Base-by-base conservation (phyloP, 1,140 invertebrate genomes). In the Trissolcus basalis region DNA sequence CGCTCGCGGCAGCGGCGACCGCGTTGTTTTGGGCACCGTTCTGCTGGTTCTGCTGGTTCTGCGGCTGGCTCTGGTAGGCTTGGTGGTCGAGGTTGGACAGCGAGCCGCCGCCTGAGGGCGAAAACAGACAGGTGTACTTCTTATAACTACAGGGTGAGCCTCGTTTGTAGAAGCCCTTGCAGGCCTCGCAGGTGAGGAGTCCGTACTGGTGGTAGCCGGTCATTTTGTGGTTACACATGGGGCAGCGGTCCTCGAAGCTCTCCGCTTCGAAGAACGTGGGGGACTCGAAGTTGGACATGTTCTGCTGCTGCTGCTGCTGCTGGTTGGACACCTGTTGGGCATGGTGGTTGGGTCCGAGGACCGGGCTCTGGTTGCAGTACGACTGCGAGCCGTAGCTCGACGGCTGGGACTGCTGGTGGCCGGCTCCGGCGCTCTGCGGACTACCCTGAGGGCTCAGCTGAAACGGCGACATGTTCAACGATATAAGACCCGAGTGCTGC, bases 151-250 rank as follows among this genome's bases (percentile, higher is more conserved):
- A 98, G 81, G 98, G 87, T 45, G 86, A 86, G 50, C 67, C 99
- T 79, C 98, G 92, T 89, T 99, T 99, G 91, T 99, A 99, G 90
- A 99, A 99, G 58, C 98, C 97, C 87, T 99, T 99, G 90, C 98
- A 99, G 69, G 96, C 97, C 87, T 99, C 98, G 90, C 98, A 99
- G 63, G 98, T 99, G 53, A 99, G 92, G 54, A 99, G 92, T 41
- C 98, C 98, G 89, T 99, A 99, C 88, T 99, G 98, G 89, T 99
- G 98, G 89, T 99, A 99, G 69, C 98, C 98, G 80, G 97, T 98
- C 78, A 99, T 97, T 90, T 98, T 98, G 88, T 99, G 98, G 10
- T 97, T 97, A 89, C 98, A 99, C 63, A 99, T 97, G 0, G 98
- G 98, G 89, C 98, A 99, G 55, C 97, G 90, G 85, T 99, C 98